Evolutionary conservation across 2,113 vertebrate species (phyloP).

Genomic region (Gyps fulvus): DNA sequence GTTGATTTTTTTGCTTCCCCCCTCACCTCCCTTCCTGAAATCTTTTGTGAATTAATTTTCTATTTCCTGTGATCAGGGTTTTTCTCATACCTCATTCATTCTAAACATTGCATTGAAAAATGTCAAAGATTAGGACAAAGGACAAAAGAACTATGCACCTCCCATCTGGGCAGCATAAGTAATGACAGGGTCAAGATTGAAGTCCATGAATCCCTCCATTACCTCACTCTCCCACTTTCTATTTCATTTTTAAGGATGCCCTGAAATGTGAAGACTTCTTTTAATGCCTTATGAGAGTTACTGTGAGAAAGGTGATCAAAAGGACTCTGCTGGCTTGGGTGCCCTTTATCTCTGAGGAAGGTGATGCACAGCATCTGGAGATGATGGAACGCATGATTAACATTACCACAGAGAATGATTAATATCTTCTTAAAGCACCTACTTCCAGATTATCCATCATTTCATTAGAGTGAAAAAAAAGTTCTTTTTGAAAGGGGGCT

Average conservation of each 20-base stretch:
- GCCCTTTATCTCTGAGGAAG: slow-evolving; percentile 99
- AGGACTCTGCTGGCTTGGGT: slow-evolving; percentile 85
- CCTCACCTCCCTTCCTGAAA: not conserved
- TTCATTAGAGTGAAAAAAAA: slow-evolving; percentile 95
- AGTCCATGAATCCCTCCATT: slow-evolving; percentile 61
- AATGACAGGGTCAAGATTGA: slow-evolving; percentile 31
- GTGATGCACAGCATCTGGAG: slow-evolving; percentile 98
- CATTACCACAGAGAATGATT: slow-evolving; percentile 99
- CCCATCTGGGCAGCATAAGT: slow-evolving; percentile 55
- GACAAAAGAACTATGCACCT: not conserved
- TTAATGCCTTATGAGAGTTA: slow-evolving; percentile 59
- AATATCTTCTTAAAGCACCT: slow-evolving; percentile 99
- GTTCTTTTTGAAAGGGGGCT: slow-evolving; percentile 95
- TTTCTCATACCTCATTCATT: slow-evolving; percentile 37
- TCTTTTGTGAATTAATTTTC: slow-evolving; percentile 31
- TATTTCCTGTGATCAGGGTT: slow-evolving; percentile 37
- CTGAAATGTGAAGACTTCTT: slow-evolving; percentile 55
- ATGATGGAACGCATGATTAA: slow-evolving; percentile 98
- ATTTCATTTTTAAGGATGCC: slow-evolving; percentile 52
- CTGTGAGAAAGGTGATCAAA: slow-evolving; percentile 84
- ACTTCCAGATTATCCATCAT: slow-evolving; percentile 99
- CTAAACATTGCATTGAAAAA: slow-evolving; percentile 38
- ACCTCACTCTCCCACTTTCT: slow-evolving; percentile 32
- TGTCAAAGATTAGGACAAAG: slow-evolving; percentile 36
- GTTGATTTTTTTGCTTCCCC: not conserved